These are phyloP conservation scores for Ptiloglossa arizonensis DNA, from an alignment of 1,140 invertebrate genomes.

Conservation along the genomic window DNA sequence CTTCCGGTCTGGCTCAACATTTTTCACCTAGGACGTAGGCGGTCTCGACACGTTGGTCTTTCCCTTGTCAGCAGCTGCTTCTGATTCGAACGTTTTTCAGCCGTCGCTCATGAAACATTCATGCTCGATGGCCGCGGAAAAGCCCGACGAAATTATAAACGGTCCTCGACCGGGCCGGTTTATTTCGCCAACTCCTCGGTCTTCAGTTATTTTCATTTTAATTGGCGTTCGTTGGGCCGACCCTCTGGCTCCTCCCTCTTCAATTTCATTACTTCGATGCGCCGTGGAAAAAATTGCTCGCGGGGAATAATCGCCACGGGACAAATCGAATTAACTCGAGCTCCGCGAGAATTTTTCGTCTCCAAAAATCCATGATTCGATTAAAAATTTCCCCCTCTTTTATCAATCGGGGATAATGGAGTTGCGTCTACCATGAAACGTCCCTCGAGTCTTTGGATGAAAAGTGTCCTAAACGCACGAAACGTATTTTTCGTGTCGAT, in stretches of 20 bases:
- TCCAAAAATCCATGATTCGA: no score
- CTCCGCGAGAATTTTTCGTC: not conserved
- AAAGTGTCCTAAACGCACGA: no score
- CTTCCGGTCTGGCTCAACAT: not conserved
- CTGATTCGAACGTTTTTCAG: slow-evolving; percentile 36
- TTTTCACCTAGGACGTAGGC: not conserved
- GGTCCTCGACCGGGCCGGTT: slow-evolving; percentile 6
- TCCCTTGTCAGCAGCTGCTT: not conserved
- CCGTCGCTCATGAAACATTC: slow-evolving; percentile 43
- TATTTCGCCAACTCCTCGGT: slow-evolving; percentile 11
- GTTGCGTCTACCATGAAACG: no score
- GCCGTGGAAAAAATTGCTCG: not conserved
- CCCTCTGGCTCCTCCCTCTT: not conserved
- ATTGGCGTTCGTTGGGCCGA: slow-evolving; percentile 13
- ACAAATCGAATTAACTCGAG: not conserved
- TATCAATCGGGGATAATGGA: no score
- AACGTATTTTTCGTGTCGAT: no score
- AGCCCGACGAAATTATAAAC: slow-evolving; percentile 46
- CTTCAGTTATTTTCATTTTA: slow-evolving; percentile 41
- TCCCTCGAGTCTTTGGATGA: no score
- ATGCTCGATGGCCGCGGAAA: slow-evolving; percentile 35
- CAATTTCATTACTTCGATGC: slow-evolving; percentile 15
- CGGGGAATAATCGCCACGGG: not conserved
- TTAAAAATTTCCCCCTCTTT: no score
- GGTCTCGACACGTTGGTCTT: not conserved